Percentiles rank a stretch among this genome's conserved stretches.
These are phyloP conservation scores for Climacteris rufus DNA, from an alignment of 2,113 vertebrate genomes.

Conservation along the genomic window DNA sequence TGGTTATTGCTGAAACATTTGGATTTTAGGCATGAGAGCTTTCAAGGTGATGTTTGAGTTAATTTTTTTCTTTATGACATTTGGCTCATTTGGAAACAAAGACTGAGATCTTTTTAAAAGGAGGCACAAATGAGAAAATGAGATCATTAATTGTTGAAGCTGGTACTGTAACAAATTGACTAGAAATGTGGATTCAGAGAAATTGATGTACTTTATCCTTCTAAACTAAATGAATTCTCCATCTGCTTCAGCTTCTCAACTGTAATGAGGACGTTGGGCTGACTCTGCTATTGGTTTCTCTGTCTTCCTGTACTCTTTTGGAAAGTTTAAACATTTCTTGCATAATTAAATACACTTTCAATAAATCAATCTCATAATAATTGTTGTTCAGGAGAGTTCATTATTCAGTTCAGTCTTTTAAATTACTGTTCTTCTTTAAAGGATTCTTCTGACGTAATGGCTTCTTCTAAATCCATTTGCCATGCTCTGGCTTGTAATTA, in stretches of 20 bases:
- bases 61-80: constrained; percentile 1
- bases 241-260: constrained; percentile 41
- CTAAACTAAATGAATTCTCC: constrained; percentile 61
- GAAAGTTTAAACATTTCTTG: constrained; percentile 68
- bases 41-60: not conserved
- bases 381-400: constrained; percentile 71
- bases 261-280: constrained; percentile 39
- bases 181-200: constrained; percentile 61
- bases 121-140: constrained; percentile 46
- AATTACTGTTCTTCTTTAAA: constrained; percentile 68
- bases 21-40: not conserved
- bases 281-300: constrained; percentile 36
- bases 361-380: constrained; percentile 71
- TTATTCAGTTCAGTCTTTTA: constrained; percentile 73
- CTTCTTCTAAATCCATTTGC: constrained; percentile 70
- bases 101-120: constrained; percentile 39
- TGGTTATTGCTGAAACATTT: not conserved
- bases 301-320: constrained; percentile 64
- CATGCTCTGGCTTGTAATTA: constrained; percentile 67
- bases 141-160: constrained; percentile 60
- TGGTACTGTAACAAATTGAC: constrained; percentile 61
- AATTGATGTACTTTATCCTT: constrained; percentile 57
- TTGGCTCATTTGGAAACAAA: constrained; percentile 33
- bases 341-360: constrained; percentile 71
- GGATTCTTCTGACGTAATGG: constrained; percentile 67